Evolutionary conservation across 2,888 invertebrate species (phyloP).

Genomic region (Dryococelus australis): DNA sequence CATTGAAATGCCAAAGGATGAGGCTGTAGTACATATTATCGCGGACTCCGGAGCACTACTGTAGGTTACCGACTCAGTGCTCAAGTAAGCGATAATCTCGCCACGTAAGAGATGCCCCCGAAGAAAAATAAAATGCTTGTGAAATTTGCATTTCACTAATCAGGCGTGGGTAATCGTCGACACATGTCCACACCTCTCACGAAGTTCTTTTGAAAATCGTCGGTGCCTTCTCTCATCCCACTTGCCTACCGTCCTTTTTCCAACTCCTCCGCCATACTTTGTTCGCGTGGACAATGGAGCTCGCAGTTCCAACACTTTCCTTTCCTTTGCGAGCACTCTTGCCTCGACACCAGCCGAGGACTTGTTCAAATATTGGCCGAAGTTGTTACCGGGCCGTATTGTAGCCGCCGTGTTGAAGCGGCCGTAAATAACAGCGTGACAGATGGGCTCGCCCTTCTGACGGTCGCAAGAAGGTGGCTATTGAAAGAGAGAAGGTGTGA

Average conservation of each 20-base stretch:
- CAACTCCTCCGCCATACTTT: too few species aligned
- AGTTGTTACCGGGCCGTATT: neutral
- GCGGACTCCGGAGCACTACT: too few species aligned
- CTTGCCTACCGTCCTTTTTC: neutral
- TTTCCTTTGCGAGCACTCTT: neutral
- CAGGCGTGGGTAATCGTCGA: slow-evolving; percentile 1
- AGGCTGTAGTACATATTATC: too few species aligned
- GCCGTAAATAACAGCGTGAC: slow-evolving; percentile 6
- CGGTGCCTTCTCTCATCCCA: too few species aligned
- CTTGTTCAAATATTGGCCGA: neutral
- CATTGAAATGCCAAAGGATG: too few species aligned
- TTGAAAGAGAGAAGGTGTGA: neutral
- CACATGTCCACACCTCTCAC: neutral
- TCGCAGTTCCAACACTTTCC: neutral
- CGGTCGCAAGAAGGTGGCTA: neutral
- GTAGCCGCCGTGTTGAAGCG: neutral
- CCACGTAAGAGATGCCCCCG: too few species aligned
- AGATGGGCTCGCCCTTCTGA: neutral
- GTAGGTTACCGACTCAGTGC: too few species aligned
- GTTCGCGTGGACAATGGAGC: neutral
- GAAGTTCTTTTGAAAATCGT: neutral
- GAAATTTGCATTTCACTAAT: neutral
- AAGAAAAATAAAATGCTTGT: too few species aligned
- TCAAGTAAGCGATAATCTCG: too few species aligned
- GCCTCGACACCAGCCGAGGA: neutral